phyloP scores from a whole-genome alignment of 1,140 invertebrate genomes.

The Ctenoplectra terminalis region DNA sequence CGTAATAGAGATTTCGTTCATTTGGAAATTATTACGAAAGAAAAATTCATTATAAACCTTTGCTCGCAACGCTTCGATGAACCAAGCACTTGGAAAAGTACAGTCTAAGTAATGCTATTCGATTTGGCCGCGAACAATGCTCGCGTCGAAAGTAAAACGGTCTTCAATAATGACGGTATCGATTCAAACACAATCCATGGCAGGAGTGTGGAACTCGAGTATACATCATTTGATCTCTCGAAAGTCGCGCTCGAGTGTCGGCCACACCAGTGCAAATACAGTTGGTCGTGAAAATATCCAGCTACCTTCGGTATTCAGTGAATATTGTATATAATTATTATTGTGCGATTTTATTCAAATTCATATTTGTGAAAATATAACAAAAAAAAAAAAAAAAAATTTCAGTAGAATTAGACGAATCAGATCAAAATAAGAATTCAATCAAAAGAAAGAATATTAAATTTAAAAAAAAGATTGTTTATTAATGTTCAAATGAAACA shows the following conservation, averaged over 20 bases:
- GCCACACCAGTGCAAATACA: no score
- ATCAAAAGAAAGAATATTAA: no score
- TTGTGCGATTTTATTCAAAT: no score
- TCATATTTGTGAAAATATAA: no score
- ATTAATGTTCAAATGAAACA: no score
- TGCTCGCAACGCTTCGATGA: background rate
- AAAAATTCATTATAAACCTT: background rate
- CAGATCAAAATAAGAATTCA: no score
- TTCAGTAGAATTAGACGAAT: no score
- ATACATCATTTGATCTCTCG: conserved; percentile 2
- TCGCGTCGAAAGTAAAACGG: conserved; percentile 40
- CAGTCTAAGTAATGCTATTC: conserved; percentile 41
- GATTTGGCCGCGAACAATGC: conserved; percentile 61
- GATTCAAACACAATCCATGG: conserved; percentile 57
- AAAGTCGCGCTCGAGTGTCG: background rate
- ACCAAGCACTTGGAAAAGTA: background rate
- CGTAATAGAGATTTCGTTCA: background rate
- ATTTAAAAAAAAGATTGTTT: no score
- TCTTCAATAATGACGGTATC: conserved; percentile 66
- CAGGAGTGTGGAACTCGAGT: conserved; percentile 26
- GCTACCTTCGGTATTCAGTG: no score
- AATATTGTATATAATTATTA: no score
- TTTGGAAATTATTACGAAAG: background rate
- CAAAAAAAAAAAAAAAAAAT: no score
- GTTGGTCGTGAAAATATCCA: no score